Evolutionary conservation across 2,888 invertebrate genomes (phyloP).

Genomic region (Oligia strigilis): DNA sequence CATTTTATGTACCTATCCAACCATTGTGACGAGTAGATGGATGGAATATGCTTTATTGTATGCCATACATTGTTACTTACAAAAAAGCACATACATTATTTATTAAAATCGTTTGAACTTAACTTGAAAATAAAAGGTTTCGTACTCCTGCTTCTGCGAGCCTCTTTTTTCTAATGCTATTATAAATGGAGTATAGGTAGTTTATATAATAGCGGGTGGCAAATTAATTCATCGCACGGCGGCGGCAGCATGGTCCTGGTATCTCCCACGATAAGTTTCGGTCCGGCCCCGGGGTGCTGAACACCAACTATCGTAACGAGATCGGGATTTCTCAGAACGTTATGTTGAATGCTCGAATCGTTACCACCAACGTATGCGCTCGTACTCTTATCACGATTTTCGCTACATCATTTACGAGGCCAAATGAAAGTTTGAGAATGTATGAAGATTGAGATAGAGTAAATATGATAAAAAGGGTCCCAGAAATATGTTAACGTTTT

Average conservation of each 20-base stretch:
- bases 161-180: no score
- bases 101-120: no score
- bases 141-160: no score
- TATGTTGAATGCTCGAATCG: conserved; percentile 76
- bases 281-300: conserved; percentile 75
- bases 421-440: conserved; percentile 62
- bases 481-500: conserved; percentile 36
- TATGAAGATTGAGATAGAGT: conserved; percentile 62
- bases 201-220: conserved; percentile 83
- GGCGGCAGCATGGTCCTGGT: conserved; percentile 72
- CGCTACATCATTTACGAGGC: conserved; percentile 70
- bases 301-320: conserved; percentile 86
- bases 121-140: no score
- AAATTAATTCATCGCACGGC: conserved; percentile 89
- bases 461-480: conserved; percentile 62
- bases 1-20: no score
- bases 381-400: conserved; percentile 80
- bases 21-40: no score
- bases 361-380: conserved; percentile 72
- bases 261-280: conserved; percentile 84
- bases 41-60: no score
- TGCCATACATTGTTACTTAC: no score
- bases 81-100: no score
- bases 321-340: conserved; percentile 85
- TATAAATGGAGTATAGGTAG: no score